These are phyloP conservation scores for Xiphias gladius DNA, from an alignment of 2,113 vertebrate species.

Conservation along the genomic window DNA sequence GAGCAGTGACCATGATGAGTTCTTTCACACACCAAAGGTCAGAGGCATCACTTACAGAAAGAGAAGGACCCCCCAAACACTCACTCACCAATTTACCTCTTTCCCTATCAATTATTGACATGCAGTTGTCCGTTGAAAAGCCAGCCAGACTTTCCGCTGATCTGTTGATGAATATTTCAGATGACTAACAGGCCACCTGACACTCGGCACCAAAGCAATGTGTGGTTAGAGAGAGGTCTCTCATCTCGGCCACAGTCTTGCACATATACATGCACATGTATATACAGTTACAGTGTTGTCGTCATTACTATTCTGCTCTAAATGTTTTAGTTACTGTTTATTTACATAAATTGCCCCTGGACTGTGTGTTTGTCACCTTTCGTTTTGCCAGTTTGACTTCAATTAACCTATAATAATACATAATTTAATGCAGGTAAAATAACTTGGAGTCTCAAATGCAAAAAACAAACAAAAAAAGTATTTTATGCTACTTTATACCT, in stretches of 20 bases:
- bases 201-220: conserved; percentile 59
- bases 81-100: conserved; percentile 65
- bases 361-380: not conserved
- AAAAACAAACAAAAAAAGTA: no score
- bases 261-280: conserved; percentile 44
- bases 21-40: conserved; percentile 74
- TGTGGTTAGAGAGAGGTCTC: conserved; percentile 69
- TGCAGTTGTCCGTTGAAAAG: conserved; percentile 77
- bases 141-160: conserved; percentile 81
- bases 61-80: conserved; percentile 62
- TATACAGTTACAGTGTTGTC: conserved; percentile 55
- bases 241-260: conserved; percentile 31
- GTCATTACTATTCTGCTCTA: conserved; percentile 22
- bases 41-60: conserved; percentile 71
- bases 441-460: not conserved
- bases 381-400: not conserved
- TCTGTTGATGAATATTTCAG: conserved; percentile 83
- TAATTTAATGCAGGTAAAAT: not conserved
- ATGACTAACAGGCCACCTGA: conserved; percentile 81
- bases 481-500: no score
- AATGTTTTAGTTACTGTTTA: conserved; percentile 44
- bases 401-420: not conserved
- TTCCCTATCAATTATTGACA: conserved; percentile 78
- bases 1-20: conserved; percentile 60
- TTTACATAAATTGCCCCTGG: conserved; percentile 19